Percentiles rank a stretch among this genome's conserved stretches.
phyloP scores from a whole-genome alignment of 2,113 vertebrate genomes.

The Gorilla gorilla region DNA sequence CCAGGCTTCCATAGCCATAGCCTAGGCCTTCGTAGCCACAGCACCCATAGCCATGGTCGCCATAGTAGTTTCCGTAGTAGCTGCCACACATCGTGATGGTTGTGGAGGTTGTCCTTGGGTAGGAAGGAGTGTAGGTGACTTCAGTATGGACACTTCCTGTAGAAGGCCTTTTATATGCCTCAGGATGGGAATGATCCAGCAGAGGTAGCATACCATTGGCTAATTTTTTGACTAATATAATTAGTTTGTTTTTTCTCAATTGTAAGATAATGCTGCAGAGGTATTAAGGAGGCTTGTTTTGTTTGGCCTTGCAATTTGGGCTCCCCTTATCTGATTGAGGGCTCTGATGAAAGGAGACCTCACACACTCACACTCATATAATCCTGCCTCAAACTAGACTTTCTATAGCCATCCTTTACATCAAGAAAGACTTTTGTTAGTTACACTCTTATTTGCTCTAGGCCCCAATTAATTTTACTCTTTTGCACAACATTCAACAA shows the following conservation, averaged over 20 bases:
- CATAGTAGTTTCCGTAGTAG: conserved; percentile 55
- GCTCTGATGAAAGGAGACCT: not conserved
- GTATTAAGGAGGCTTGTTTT: not conserved
- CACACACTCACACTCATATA: not conserved
- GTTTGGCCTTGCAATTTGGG: not conserved
- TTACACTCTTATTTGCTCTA: not conserved
- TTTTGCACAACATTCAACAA: not conserved
- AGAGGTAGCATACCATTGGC: not conserved
- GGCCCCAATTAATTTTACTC: not conserved
- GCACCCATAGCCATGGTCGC: not conserved
- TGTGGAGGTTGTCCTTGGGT: not conserved
- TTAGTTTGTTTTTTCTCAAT: not conserved
- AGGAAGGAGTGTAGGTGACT: not conserved
- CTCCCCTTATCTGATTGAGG: not conserved
- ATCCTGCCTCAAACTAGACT: not conserved
- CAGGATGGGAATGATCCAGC: not conserved
- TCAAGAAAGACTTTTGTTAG: not conserved
- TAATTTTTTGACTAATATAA: conserved; percentile 15
- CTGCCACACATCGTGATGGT: conserved; percentile 44
- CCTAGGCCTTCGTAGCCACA: not conserved
- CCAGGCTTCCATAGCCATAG: not conserved
- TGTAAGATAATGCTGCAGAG: not conserved
- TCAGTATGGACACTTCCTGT: not conserved
- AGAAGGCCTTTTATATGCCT: conserved; percentile 15
- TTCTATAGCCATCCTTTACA: not conserved